These are phyloP conservation scores for Papilio gigon DNA, from an alignment of 2,888 invertebrate species.

Conservation along the genomic window DNA sequence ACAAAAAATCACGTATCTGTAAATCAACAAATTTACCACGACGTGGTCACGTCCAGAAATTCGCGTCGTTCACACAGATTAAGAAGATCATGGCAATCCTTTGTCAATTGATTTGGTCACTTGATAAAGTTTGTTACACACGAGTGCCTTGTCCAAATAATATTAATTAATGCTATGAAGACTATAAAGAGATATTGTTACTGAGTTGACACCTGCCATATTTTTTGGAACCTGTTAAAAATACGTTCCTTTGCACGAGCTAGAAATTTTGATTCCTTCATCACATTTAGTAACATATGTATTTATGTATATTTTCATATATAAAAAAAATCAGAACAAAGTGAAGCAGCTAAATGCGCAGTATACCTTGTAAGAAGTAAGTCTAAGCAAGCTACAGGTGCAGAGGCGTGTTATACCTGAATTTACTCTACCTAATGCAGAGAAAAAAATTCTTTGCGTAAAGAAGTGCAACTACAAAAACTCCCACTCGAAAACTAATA, in stretches of 20 bases:
- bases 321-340: too few species aligned
- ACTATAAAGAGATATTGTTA: not conserved
- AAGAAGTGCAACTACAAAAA: too few species aligned
- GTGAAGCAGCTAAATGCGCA: too few species aligned
- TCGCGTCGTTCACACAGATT: conserved; percentile 3
- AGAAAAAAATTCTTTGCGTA: too few species aligned
- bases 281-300: too few species aligned
- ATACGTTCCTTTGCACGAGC: not conserved
- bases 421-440: too few species aligned
- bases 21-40: not conserved
- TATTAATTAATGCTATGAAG: conserved; percentile 17
- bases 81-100: not conserved
- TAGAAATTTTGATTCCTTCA: too few species aligned
- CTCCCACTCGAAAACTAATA: conserved; percentile 70
- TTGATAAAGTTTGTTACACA: conserved; percentile 26
- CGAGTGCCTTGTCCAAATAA: conserved; percentile 36
- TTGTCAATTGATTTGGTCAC: conserved; percentile 16
- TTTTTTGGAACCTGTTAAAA: not conserved
- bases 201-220: not conserved
- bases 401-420: too few species aligned
- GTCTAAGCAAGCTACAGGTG: too few species aligned
- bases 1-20: not conserved
- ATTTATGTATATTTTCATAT: too few species aligned
- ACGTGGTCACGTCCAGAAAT: conserved; percentile 23
- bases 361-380: too few species aligned